Evolutionary conservation across 1,140 invertebrate species (phyloP).

Genomic region (Babylonia areolata): DNA sequence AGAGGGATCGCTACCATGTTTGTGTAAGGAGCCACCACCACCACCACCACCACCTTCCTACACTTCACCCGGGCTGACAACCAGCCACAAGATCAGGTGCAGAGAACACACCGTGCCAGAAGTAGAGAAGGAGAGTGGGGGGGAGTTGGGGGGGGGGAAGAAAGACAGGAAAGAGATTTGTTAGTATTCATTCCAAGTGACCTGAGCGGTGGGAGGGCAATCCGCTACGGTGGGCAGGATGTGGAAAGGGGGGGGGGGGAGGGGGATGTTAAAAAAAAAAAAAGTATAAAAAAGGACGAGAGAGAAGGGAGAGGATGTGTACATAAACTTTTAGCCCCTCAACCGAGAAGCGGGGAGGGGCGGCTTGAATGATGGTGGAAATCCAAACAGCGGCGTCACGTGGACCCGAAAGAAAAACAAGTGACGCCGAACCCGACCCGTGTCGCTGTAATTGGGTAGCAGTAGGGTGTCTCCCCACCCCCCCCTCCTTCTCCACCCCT

Average conservation of each 20-base stretch:
- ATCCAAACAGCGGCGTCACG: slow-evolving; percentile 12
- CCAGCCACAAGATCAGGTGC: too few relatives aligned
- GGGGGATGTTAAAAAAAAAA: slow-evolving; percentile 9
- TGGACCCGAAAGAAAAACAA: slow-evolving; percentile 15
- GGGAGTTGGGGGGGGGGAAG: too few relatives aligned
- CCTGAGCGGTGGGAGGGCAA: neutral
- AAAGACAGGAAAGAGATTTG: too few relatives aligned
- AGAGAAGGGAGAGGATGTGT: slow-evolving; percentile 5
- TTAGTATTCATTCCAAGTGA: too few relatives aligned
- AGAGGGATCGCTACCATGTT: too few relatives aligned
- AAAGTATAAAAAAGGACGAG: slow-evolving; percentile 20
- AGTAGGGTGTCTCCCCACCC: slow-evolving; percentile 11
- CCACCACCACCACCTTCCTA: too few relatives aligned
- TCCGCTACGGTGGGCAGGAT: too few relatives aligned
- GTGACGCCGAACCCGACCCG: slow-evolving; percentile 11
- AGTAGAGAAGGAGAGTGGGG: too few relatives aligned
- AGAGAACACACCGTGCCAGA: too few relatives aligned
- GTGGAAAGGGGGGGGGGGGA: slow-evolving; percentile 2
- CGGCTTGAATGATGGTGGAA: neutral
- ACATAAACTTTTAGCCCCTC: slow-evolving; percentile 1
- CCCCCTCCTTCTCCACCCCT: too few relatives aligned
- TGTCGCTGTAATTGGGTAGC: slow-evolving; percentile 16
- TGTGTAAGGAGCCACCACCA: too few relatives aligned
- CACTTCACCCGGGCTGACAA: too few relatives aligned
- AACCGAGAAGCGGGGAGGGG: neutral